Percentiles rank a stretch among this genome's conserved stretches.
Conservation (phyloP, 2,888 invertebrate species). For the Deroplatys truncata region DNA sequence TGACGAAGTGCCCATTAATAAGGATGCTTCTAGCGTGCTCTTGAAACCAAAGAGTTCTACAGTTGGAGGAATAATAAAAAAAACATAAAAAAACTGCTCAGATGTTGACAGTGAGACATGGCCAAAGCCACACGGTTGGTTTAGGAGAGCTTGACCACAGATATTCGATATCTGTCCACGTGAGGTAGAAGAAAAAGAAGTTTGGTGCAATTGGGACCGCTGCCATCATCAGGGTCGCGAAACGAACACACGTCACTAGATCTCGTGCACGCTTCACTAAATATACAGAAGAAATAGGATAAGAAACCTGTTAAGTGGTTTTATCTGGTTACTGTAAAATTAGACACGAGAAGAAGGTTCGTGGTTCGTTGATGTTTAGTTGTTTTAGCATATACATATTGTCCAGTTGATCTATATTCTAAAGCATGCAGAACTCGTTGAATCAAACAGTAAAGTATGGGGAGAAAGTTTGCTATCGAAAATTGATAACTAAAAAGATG, state of each 20-base stretch:
- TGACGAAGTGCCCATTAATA: no score
- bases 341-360: neutral
- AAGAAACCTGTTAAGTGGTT: neutral
- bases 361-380: neutral
- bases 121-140: neutral
- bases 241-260: neutral
- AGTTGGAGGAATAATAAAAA: neutral
- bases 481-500: no score
- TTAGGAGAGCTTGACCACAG: neutral
- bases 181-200: neutral
- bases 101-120: neutral
- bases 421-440: no score
- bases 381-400: no score
- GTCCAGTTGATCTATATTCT: no score
- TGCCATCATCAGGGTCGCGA: neutral
- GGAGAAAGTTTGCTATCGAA: no score
- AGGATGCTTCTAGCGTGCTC: neutral
- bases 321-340: neutral
- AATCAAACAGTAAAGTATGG: no score
- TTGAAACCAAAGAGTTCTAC: neutral
- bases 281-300: neutral
- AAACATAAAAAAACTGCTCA: neutral
- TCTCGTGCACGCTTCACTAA: neutral
- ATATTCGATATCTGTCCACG: neutral
- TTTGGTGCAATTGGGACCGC: neutral